Conservation (phyloP, 2,113 vertebrate genomes). For the Elephantulus edwardii region DNA sequence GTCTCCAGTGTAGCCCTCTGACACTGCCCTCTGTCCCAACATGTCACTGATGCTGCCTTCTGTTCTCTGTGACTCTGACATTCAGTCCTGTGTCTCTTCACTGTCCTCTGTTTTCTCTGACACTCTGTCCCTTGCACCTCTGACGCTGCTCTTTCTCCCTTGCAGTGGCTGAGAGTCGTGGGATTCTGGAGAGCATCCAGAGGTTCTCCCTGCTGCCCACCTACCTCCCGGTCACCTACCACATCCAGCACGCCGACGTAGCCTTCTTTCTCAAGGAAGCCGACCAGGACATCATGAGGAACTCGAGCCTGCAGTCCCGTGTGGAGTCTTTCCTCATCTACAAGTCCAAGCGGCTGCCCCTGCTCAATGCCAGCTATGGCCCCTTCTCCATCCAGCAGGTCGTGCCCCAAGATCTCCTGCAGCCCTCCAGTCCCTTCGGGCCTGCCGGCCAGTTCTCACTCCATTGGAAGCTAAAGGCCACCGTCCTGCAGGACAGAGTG, state of each 20-base stretch:
- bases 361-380: constrained; percentile 89
- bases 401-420: constrained; percentile 88
- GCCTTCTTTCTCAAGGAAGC: constrained; percentile 93
- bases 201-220: constrained; percentile 88
- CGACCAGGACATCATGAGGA: constrained; percentile 95
- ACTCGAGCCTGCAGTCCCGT: constrained; percentile 92
- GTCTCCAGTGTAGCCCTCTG: too few species aligned
- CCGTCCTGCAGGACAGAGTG: constrained; percentile 87
- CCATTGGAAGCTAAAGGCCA: constrained; percentile 90
- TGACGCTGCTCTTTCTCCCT: constrained; percentile 71
- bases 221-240: constrained; percentile 91
- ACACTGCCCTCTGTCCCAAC: too few species aligned
- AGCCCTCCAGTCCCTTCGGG: constrained; percentile 84
- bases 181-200: constrained; percentile 87
- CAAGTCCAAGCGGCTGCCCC: constrained; percentile 85
- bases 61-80: too few species aligned
- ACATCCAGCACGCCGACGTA: constrained; percentile 87
- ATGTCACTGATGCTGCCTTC: too few species aligned
- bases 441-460: constrained; percentile 84
- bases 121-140: not conserved
- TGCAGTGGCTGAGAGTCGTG: constrained; percentile 89
- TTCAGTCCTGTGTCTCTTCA: too few species aligned
- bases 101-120: too few species aligned
- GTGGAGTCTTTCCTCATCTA: constrained; percentile 93
- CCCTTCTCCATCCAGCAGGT: constrained; percentile 85